These are phyloP conservation scores for Harpegnathos saltator DNA, from an alignment of 1,140 invertebrate genomes.

Conservation along the genomic window DNA sequence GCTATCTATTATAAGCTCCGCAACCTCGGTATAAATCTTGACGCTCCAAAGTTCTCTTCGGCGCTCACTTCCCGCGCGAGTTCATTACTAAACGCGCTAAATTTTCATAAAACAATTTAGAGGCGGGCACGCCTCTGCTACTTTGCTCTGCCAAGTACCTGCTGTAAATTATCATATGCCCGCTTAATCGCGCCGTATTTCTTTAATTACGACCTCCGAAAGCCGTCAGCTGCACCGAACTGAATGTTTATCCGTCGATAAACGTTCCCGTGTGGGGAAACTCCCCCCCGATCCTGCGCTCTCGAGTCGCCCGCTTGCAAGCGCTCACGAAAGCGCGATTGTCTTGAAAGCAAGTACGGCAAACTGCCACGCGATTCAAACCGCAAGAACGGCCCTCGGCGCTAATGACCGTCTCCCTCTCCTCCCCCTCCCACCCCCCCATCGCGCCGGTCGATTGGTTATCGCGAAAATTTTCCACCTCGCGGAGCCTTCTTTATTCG, in stretches of 20 bases:
- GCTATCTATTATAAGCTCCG: constrained; percentile 5
- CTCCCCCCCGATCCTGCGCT: neutral
- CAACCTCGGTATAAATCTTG: neutral
- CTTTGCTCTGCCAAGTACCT: neutral
- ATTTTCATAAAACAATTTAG: constrained; percentile 15
- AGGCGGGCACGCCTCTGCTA: neutral
- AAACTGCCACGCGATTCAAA: no score
- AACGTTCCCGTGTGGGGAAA: neutral
- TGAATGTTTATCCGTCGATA: neutral
- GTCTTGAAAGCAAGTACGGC: no score
- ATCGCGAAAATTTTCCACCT: neutral
- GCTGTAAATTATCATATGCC: neutral
- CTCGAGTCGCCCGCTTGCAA: no score
- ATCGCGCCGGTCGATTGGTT: neutral
- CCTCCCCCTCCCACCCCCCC: no score
- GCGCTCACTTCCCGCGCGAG: no score
- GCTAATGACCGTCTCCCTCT: constrained; percentile 8
- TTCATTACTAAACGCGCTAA: neutral
- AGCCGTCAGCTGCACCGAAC: neutral
- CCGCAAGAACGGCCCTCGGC: no score
- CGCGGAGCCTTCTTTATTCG: neutral
- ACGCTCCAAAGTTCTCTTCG: constrained; percentile 1
- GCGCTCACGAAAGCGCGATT: no score
- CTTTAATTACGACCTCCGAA: neutral
- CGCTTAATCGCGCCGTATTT: no score